Evolutionary conservation across 2,888 invertebrate genomes (phyloP).

Genomic region (Atrina japonica): DNA sequence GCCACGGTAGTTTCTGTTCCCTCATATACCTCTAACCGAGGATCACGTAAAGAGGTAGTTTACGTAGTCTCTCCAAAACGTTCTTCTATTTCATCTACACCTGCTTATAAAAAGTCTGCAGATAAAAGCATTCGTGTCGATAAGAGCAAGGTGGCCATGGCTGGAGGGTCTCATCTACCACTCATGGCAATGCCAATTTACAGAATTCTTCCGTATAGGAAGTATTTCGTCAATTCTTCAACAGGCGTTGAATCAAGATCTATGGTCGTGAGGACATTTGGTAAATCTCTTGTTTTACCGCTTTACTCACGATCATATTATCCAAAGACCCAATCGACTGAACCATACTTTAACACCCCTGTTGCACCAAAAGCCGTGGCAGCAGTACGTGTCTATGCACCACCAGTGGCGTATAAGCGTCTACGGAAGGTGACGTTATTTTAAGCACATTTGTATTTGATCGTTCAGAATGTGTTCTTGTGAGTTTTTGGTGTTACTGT

Average conservation of each 20-base stretch:
- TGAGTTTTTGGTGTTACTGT: conserved; percentile 35
- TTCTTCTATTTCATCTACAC: conserved; percentile 22
- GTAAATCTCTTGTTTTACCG: conserved; percentile 9
- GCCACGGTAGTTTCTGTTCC: conserved; percentile 25
- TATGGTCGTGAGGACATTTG: conserved; percentile 11
- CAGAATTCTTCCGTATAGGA: conserved; percentile 20
- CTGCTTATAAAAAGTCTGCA: conserved; percentile 26
- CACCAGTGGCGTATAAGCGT: conserved; percentile 37
- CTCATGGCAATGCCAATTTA: neutral
- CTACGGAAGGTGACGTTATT: conserved; percentile 36
- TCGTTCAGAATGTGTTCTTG: conserved; percentile 8
- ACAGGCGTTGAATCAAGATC: conserved; percentile 18
- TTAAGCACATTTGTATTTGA: conserved; percentile 9
- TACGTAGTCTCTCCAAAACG: conserved; percentile 30
- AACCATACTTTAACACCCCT: conserved; percentile 3
- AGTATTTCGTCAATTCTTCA: conserved; percentile 16
- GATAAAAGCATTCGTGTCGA: conserved; percentile 9
- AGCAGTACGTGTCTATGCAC: conserved; percentile 28
- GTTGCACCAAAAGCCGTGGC: conserved; percentile 6
- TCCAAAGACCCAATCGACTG: neutral
- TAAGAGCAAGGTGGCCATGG: conserved; percentile 39
- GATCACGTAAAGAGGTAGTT: conserved; percentile 41
- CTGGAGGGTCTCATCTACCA: conserved; percentile 37
- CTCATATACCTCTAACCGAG: conserved; percentile 32
- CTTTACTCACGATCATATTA: neutral